Percentiles rank a stretch among this genome's conserved stretches.
Evolutionary conservation across 30 jellyfish, hydroid and myxozoan species (phyloP).

Genomic region (Mastigias papua): DNA sequence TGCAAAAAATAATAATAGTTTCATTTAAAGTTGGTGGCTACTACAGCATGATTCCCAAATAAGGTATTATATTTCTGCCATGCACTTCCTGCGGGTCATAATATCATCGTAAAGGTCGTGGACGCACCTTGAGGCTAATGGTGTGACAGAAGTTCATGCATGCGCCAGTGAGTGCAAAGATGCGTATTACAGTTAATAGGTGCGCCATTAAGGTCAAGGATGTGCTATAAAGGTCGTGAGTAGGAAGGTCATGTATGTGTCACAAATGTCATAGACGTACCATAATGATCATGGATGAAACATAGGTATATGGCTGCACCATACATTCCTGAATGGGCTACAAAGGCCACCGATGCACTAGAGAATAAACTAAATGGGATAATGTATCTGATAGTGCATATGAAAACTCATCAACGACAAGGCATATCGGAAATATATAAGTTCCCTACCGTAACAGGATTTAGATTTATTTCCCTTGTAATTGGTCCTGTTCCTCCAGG

Average conservation of each 20-base stretch:
- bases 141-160: neutral
- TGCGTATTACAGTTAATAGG: no score
- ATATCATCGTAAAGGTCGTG: neutral
- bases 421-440: neutral
- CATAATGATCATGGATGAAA: no score
- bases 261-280: neutral
- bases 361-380: no score
- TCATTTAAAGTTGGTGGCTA: no score
- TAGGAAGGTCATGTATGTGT: neutral
- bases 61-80: no score
- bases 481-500: conserved; percentile 83
- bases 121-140: neutral
- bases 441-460: conserved; percentile 29
- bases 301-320: no score
- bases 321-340: neutral
- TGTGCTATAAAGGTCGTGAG: neutral
- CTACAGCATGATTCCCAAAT: no score
- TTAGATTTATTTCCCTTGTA: conserved; percentile 60
- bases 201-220: neutral
- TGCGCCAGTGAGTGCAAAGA: no score
- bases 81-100: no score
- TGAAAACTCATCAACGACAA: no score
- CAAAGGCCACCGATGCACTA: neutral
- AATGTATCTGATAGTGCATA: no score
- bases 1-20: no score